phyloP scores from a whole-genome alignment of 2,113 vertebrate genomes.

The Cairina moschata region DNA sequence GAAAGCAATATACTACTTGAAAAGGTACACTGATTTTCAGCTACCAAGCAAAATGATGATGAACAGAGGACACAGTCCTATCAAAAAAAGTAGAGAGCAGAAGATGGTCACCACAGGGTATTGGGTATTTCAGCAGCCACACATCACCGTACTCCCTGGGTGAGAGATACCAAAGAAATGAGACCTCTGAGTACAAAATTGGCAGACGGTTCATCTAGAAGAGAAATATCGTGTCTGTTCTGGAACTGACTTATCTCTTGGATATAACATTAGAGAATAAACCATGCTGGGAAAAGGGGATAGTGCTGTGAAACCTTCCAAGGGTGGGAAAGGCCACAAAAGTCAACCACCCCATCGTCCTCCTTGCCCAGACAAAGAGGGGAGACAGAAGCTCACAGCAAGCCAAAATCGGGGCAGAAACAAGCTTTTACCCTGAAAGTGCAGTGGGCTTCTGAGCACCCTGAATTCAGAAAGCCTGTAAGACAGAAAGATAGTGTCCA shows the following conservation, averaged over 20 bases:
- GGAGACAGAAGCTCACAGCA: not conserved
- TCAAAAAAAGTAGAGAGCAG: not conserved
- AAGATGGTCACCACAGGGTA: not conserved
- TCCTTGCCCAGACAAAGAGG: not conserved
- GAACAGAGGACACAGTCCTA: not conserved
- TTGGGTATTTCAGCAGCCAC: not conserved
- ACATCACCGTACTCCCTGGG: not conserved
- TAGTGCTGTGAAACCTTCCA: not conserved
- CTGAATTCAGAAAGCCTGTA: not conserved
- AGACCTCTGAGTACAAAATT: accelerated
- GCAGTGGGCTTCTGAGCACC: not conserved
- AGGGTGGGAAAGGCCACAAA: accelerated
- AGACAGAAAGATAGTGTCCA: not conserved
- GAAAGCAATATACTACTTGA: not conserved
- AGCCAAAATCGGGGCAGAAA: not conserved
- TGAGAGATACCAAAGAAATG: not conserved
- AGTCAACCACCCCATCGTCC: accelerated
- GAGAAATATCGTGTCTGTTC: not conserved
- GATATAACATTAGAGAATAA: not conserved
- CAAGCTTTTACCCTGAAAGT: not conserved
- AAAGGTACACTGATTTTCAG: not conserved
- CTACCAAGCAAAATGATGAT: not conserved
- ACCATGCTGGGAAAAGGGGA: not conserved
- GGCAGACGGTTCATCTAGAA: not conserved
- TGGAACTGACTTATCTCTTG: not conserved